Evolutionary conservation across 2,797 vertebrate genomes (phyloP).

Genomic region (Mico argentatus): DNA sequence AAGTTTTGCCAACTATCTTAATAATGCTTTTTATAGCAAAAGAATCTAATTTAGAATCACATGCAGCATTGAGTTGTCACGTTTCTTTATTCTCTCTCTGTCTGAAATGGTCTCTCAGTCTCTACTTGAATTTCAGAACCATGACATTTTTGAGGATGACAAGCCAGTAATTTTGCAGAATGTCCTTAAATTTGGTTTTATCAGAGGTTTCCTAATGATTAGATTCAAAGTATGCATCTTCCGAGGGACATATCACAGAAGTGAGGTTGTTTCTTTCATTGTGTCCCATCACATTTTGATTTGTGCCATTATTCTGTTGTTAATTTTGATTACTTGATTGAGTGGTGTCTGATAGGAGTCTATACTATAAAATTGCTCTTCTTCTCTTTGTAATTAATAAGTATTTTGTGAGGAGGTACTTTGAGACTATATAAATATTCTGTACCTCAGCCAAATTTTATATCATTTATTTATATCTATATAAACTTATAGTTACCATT

Average conservation of each 20-base stretch:
- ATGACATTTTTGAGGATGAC: background rate
- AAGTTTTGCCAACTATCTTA: background rate
- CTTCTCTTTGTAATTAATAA: background rate
- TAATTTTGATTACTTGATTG: background rate
- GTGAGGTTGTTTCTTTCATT: background rate
- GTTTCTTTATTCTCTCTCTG: background rate
- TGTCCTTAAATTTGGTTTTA: background rate
- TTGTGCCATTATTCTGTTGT: background rate
- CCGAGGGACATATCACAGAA: background rate
- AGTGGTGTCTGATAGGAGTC: background rate
- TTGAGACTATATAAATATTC: background rate
- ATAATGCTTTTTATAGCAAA: background rate
- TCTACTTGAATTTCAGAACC: conserved; percentile 3
- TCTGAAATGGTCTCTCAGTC: background rate
- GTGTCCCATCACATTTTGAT: background rate
- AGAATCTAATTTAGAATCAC: background rate
- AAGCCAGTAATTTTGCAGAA: background rate
- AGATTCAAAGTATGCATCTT: background rate
- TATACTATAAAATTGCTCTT: background rate
- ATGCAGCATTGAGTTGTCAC: background rate
- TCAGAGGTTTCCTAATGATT: background rate
- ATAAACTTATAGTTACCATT: background rate
- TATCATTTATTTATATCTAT: background rate
- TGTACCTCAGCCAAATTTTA: background rate
- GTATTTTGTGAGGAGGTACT: background rate